Evolutionary conservation across 2,888 invertebrate genomes (phyloP).

Genomic region (Argyresthia albistria): DNA sequence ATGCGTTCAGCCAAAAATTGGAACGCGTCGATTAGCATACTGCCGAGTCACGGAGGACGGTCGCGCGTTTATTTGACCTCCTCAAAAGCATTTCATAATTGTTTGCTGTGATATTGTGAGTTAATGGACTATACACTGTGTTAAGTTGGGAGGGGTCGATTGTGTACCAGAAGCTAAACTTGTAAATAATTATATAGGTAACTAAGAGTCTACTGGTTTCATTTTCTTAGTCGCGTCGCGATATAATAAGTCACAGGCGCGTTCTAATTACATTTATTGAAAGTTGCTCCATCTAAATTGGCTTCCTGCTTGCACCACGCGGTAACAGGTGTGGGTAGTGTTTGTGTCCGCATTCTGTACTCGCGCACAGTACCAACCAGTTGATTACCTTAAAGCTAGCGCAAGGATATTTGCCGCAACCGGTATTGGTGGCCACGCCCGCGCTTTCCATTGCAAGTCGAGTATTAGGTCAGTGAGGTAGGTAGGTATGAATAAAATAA

Average conservation of each 20-base stretch:
- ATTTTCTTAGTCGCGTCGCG: background rate
- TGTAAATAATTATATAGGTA: slow-evolving; percentile 57
- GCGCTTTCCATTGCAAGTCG: slow-evolving; percentile 50
- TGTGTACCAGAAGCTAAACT: slow-evolving; percentile 39
- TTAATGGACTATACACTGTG: slow-evolving; percentile 56
- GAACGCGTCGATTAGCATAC: slow-evolving; percentile 55
- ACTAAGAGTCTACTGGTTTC: background rate
- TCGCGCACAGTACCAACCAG: slow-evolving; percentile 29
- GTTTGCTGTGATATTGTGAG: slow-evolving; percentile 70
- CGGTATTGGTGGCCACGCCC: slow-evolving; percentile 54
- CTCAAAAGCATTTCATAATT: slow-evolving; percentile 59
- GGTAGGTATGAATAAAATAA: no score
- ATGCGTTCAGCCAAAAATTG: slow-evolving; percentile 33
- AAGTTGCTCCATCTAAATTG: slow-evolving; percentile 1
- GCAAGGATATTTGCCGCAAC: slow-evolving; percentile 58
- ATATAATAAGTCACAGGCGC: background rate
- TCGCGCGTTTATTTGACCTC: slow-evolving; percentile 24
- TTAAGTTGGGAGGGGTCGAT: slow-evolving; percentile 30
- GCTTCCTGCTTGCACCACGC: slow-evolving; percentile 46
- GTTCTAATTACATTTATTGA: background rate
- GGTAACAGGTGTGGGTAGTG: slow-evolving; percentile 45
- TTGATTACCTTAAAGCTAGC: slow-evolving; percentile 58
- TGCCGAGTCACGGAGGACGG: slow-evolving; percentile 55
- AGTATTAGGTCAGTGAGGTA: slow-evolving; percentile 27
- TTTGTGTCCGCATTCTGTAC: slow-evolving; percentile 64